A percentile compares a stretch with the other conserved stretches of the same genome.
Evolutionary conservation across 2,797 vertebrate genomes (phyloP).

Genomic region (Gallinago stenura): DNA sequence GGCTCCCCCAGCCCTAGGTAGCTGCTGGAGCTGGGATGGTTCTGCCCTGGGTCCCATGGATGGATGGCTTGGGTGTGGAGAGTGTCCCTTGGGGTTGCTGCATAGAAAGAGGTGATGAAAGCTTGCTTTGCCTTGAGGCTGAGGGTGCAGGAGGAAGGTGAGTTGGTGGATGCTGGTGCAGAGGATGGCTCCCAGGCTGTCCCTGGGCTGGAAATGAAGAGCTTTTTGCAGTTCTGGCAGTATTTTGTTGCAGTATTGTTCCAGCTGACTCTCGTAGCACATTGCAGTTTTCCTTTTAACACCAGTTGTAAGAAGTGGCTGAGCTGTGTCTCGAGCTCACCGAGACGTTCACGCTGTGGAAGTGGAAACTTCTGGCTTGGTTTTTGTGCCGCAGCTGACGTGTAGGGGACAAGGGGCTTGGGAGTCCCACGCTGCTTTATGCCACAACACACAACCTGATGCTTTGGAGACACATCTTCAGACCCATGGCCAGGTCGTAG

Average conservation of each 20-base stretch:
- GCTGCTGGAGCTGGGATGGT: background rate
- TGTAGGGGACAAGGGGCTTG: background rate
- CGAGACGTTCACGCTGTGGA: background rate
- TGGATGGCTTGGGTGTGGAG: background rate
- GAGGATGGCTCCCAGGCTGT: background rate
- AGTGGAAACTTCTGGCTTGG: background rate
- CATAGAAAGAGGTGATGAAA: fast-evolving
- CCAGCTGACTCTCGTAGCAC: background rate
- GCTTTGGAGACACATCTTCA: fast-evolving
- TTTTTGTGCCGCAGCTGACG: background rate
- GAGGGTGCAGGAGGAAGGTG: background rate
- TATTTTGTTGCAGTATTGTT: background rate
- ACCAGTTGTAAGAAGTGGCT: background rate
- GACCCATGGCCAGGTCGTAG: fast-evolving
- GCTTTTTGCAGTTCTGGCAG: background rate
- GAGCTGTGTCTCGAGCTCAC: background rate
- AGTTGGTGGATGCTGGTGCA: background rate
- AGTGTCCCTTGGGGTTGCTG: background rate
- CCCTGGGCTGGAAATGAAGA: background rate
- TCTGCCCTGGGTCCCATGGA: background rate
- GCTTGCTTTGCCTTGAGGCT: no score
- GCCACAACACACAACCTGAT: fast-evolving
- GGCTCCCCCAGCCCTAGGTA: background rate
- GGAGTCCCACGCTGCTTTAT: background rate
- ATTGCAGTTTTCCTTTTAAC: background rate